Base-by-base conservation (phyloP, 2,888 invertebrate genomes). In the Chloroclystis v-ata region DNA sequence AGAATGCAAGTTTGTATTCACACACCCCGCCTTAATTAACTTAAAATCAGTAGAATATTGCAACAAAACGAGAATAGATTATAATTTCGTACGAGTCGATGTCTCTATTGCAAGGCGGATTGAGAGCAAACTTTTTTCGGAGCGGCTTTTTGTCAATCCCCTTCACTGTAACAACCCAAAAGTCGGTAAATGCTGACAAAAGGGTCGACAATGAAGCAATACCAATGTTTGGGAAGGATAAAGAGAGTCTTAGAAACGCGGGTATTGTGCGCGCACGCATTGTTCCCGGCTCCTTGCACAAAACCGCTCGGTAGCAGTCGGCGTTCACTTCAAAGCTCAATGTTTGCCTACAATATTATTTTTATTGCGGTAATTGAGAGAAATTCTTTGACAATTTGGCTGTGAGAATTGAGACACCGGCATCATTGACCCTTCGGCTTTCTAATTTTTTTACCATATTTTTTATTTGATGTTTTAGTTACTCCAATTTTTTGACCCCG, bases 191-290 rank as follows among this genome's bases (percentile, higher is more conserved):
- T 80, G 72, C 50, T 63, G 69, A 87, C 86, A 87, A 87, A 78
- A 72, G 80, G 60, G 50, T 54, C 59, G 59, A 87, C 86, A 86
- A 87, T 82, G 55, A 68, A 54, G 77, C 75, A 79, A 83, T 82
- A 78, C 83, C 86, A 78, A 86, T 86, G 86, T 87, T 86, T 86
- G 82, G 82, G 73, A 72, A 75, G 79, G 76, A 85, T 82, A 85
- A 86, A 78, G 68, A 70, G 72, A 65, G 73, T 82, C 78, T 80
- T 73, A 83, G 82, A 77, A 79, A 69, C 60, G 69, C 54, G 57
- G 50, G 60, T 51, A 75, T 86, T 86, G 83, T 86, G 72, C 72
- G 69, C 65, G 4, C 20, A 49, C 57, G 72, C 73, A 79, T 83
- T 84, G 82, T 83, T 72, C 14, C 9, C 49, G 44, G 33, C 32